Base-by-base conservation (phyloP, 64 coral and sea anemone genomes). In the Platygyra sinensis region DNA sequence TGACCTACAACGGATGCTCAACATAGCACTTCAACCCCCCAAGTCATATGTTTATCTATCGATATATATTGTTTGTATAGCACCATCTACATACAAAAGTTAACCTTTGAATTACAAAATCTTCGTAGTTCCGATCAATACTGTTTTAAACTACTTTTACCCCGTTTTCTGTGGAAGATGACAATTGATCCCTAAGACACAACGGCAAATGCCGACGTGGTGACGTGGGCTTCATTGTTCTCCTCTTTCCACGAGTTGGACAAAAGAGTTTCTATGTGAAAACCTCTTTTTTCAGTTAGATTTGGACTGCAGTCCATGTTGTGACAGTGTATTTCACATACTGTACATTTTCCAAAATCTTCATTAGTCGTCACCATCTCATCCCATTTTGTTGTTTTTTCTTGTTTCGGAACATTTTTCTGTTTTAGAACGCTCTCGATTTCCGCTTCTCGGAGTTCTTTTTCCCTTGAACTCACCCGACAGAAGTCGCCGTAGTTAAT, bases 401-500 rank as follows among this genome's bases (percentile, higher is more conserved):
- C 25, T 67, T 5, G 22, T 67, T 67, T n/a, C n/a, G n/a, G 8
- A 22, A 67, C 64, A 22, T 10, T 3, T 67, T 14, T 32, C 30
- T 64, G 61, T 61, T 62, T 11, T 9, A 8, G 52, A 55, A 55
- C 60, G 55, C 31, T 80, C 27, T 22, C 62, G 33, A 50, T 67
- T 84, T 84, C n/a, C n/a, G n/a, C 81, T 84, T 71, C 81, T 84
- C 10, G 81, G n/a, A 12, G 64, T 42, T 80, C 90, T 30, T 62
- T 92, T 92, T 18, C 83, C 32, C 25, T 85, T 92, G 82, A 87
- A 92, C 14, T 92, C 82, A 2, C 76, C 57, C 36, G 60, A 63
- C 88, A 72, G 50, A 89, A 89, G 88, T 89, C 88, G 24, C 78
- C 87, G 30, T 77, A 89, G 60, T 89, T 89, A 10, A 22, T 20